Conservation (phyloP, 2,888 invertebrate genomes). For the Troides helena region DNA sequence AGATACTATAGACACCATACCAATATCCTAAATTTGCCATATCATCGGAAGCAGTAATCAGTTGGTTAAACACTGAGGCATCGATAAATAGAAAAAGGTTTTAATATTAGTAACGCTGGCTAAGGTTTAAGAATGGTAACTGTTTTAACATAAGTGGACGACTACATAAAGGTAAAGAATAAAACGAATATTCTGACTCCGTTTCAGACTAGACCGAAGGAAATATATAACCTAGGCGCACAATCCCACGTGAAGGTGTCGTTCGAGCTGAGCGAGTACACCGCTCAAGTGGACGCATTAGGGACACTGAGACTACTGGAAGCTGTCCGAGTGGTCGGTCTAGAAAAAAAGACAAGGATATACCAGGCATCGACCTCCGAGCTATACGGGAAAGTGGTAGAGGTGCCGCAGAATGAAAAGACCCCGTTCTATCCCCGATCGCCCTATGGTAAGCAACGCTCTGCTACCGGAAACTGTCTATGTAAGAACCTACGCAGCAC, state of each 20-base stretch:
- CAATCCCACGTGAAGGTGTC: conserved; percentile 99
- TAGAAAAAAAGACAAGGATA: conserved; percentile 90
- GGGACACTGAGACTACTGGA: conserved; percentile 95
- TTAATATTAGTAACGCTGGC: too few species aligned
- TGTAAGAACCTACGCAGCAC: too few species aligned
- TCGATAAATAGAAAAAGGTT: too few species aligned
- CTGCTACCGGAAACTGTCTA: too few species aligned
- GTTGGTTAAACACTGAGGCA: too few species aligned
- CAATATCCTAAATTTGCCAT: too few species aligned
- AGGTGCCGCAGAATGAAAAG: conserved; percentile 95
- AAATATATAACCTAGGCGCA: conserved; percentile 98
- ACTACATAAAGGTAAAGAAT: too few species aligned
- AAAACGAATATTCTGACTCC: neutral
- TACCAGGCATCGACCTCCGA: conserved; percentile 99
- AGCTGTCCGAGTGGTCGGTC: conserved; percentile 93
- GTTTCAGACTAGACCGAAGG: conserved; percentile 85
- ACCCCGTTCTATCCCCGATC: conserved; percentile 98
- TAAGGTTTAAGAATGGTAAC: too few species aligned
- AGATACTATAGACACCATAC: too few species aligned
- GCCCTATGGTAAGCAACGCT: conserved; percentile 90
- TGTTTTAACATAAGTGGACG: too few species aligned
- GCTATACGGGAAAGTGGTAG: conserved; percentile 94
- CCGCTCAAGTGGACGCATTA: conserved; percentile 98
- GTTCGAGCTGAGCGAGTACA: conserved; percentile 99
- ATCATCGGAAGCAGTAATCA: too few species aligned